Base-by-base conservation (phyloP, 2,888 invertebrate genomes). In the Pristionchus exspectatus region DNA sequence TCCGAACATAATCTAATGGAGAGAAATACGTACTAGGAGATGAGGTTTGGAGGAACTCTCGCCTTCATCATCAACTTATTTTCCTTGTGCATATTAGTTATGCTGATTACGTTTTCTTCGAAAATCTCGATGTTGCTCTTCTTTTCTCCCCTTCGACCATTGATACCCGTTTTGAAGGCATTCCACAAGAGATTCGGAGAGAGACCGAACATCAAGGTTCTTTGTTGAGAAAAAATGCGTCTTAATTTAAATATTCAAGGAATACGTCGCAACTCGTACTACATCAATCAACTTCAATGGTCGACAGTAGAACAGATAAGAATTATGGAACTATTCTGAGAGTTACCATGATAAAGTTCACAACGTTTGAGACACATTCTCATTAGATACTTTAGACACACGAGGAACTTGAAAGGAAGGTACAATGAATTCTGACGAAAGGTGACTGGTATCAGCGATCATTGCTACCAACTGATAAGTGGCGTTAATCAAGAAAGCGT, bases 91-190 rank as follows among this genome's bases (percentile, higher is more conserved):
- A 18, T 85, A 92, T 91, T 90, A 92, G 86, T 90, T 90, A 83
- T 94, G 90, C 92, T 5, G 94, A 94, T 90, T 94, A 94, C 90
- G 90, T 91, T 24, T 89, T 93, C 50, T 94, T 92, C 91, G 94
- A 94, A 81, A 92, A 92, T 84, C 91, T 93, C 74, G 93, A 94
- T 91, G 91, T 92, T 59, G 90, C 91, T 81, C 90, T 92, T 59
- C 89, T 92, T 50, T 91, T 94, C 69, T 90, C 90, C 9, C 90
- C 91, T 30, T 83, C 89, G 21, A 86, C 91, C 87, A 90, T 94
- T n/a, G 92, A 93, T 44, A 90, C 92, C 93, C 30, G 85, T 83
- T 33, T 90, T 94, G 72, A 93, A 92, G 90, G 93, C 92, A 74
- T 94, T 90, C 92, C 93, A 93, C 88, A 89, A 91, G 89, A 69